Evolutionary conservation across 64 coral and sea anemone species (phyloP), one percentile per base, ranked within the genome.

Genomic region (Hydrozoanthus tunicans): DNA sequence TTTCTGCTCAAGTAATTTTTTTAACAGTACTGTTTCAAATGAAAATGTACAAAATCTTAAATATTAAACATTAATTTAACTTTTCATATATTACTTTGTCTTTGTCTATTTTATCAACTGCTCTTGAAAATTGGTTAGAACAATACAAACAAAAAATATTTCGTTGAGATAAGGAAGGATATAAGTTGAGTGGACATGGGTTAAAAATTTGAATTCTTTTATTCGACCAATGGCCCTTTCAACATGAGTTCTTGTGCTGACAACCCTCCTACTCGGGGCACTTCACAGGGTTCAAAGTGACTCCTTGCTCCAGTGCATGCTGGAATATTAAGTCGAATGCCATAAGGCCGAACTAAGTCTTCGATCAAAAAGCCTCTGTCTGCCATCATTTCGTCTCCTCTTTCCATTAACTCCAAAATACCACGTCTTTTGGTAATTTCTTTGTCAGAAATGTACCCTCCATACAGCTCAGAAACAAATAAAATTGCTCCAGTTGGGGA

Each of bases 101-200:
- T 53, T 9, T 82, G 58, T 52, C 10, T 32, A 52, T 82, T 12
- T 14, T 62, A 82, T 82, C 10, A 82, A 53, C 52, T 81, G 55
- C 24, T 51, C 54, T 62, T 53, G 32, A 53, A 82, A 82, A 53
- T 82, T 82, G 58, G 80, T 27, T 15, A 82, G 58, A 54, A 82
- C 60, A 82, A 58, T 58, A 82, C 80, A 82, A 9, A 82, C 15
- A 82, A 59, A 62, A 62, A 75, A 64, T 24, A 82, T 82, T 15
- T 82, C 80, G 8, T 82, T 82, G 5, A 63, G 54, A 82, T 82
- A 82, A 82, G 80, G 79, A 82, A 82, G 15, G 12, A 62, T 53
- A 15, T 32, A 58, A 6, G 80, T 23, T 53, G 17, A 26, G 43
- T 53, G 43, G 23, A 81, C 57, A 62, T 59, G 53, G 55, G n/a